A percentile compares a stretch with the other conserved stretches of the same genome.
Conservation (phyloP, 2,888 invertebrate species). For the Odontomyia ornata region DNA sequence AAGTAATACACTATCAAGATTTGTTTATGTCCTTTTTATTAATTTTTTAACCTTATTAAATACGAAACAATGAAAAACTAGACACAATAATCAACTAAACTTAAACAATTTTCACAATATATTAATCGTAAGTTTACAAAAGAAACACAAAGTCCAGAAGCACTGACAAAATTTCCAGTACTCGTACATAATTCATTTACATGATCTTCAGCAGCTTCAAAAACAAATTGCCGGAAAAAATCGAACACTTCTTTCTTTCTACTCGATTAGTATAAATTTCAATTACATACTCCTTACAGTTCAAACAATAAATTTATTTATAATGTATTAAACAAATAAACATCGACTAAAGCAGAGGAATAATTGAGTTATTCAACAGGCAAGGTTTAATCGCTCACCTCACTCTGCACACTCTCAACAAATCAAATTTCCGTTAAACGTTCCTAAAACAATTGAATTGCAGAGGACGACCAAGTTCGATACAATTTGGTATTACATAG, state of each 20-base stretch:
- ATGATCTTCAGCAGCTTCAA: too few relatives aligned
- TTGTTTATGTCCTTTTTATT: background rate
- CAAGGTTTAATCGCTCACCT: background rate
- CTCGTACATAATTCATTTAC: too few relatives aligned
- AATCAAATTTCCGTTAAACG: background rate
- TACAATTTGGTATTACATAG: background rate
- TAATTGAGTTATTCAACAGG: background rate
- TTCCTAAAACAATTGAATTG: background rate
- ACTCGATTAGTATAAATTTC: background rate
- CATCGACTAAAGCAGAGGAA: background rate
- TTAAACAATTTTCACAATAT: background rate
- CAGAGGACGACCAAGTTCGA: background rate
- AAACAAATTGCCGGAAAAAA: too few relatives aligned
- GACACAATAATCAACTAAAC: background rate
- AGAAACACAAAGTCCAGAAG: too few relatives aligned
- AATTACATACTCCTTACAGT: background rate
- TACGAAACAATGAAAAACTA: constrained; percentile 31
- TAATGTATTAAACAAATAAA: background rate
- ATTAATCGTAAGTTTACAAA: too few relatives aligned
- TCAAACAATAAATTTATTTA: background rate
- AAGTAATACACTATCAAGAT: too few relatives aligned
- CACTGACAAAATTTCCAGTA: too few relatives aligned
- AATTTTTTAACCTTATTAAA: constrained; percentile 16
- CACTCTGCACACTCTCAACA: too few relatives aligned
- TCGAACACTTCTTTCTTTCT: too few relatives aligned